These are phyloP conservation scores for Coryphaenoides rupestris DNA, from an alignment of 2,113 vertebrate species.

Conservation along the genomic window DNA sequence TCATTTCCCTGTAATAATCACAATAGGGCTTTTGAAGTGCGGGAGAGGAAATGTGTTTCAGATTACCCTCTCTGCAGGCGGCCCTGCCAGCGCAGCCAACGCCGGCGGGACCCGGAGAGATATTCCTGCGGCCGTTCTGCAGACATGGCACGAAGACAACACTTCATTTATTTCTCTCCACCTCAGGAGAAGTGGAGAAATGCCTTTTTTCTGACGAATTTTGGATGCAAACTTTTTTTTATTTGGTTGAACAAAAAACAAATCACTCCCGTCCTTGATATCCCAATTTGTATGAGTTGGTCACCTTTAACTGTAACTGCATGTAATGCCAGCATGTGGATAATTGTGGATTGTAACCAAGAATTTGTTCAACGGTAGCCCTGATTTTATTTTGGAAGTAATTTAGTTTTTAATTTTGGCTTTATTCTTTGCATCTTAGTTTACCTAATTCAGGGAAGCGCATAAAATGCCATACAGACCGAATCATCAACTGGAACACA, in stretches of 20 bases:
- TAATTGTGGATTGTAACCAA: slow-evolving; percentile 33
- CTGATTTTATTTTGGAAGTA: slow-evolving; percentile 40
- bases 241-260: neutral
- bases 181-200: slow-evolving; percentile 24
- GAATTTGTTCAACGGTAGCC: slow-evolving; percentile 62
- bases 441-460: neutral
- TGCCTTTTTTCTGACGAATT: slow-evolving; percentile 26
- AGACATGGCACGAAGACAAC: slow-evolving; percentile 9
- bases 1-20: slow-evolving; percentile 8
- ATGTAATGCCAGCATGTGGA: slow-evolving; percentile 37
- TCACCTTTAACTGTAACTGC: slow-evolving; percentile 50
- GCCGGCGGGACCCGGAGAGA: slow-evolving; percentile 25
- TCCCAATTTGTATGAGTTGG: slow-evolving; percentile 57
- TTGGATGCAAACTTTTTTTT: slow-evolving; percentile 19
- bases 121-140: slow-evolving; percentile 11
- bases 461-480: neutral
- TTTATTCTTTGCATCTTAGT: neutral
- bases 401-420: neutral
- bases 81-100: slow-evolving; percentile 20
- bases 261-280: slow-evolving; percentile 28
- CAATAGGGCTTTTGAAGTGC: slow-evolving; percentile 6
- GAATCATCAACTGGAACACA: neutral
- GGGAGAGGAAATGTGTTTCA: slow-evolving; percentile 18
- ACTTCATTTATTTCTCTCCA: slow-evolving; percentile 24
- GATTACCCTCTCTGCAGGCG: slow-evolving; percentile 20